A percentile compares a stretch with the other conserved stretches of the same genome.
phyloP scores from a whole-genome alignment of 2,797 vertebrate genomes.

The Semaprochilodus insignis region DNA sequence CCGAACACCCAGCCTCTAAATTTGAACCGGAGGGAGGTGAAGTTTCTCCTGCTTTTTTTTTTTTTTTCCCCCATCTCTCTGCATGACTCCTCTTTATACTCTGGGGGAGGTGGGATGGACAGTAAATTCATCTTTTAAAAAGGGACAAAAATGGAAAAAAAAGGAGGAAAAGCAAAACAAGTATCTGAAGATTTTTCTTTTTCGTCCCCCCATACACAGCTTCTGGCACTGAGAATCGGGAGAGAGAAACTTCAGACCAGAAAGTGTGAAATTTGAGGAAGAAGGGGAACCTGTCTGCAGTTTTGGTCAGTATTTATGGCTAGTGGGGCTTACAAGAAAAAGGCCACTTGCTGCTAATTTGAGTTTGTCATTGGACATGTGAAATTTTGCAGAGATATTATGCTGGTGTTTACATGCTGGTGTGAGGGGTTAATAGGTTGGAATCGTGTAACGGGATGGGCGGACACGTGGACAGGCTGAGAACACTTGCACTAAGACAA shows the following conservation, averaged over 20 bases:
- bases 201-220: background rate
- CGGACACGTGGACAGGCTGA: conserved; percentile 30
- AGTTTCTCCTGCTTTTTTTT: conserved; percentile 61
- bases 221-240: conserved; percentile 54
- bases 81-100: conserved; percentile 53
- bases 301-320: conserved; percentile 72
- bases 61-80: conserved; percentile 43
- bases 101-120: conserved; percentile 60
- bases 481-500: conserved; percentile 20
- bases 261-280: conserved; percentile 70
- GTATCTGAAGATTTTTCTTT: conserved; percentile 40
- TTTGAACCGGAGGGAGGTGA: conserved; percentile 75
- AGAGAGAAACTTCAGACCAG: conserved; percentile 68
- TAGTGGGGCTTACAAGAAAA: background rate
- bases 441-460: conserved; percentile 16
- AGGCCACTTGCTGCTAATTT: background rate
- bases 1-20: conserved; percentile 75
- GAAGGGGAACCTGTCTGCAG: conserved; percentile 51
- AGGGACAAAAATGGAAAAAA: conserved; percentile 53
- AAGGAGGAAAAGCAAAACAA: conserved; percentile 39
- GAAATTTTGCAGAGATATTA: conserved; percentile 18
- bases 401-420: conserved; percentile 26
- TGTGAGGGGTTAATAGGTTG: conserved; percentile 7
- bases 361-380: conserved; percentile 6
- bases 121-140: conserved; percentile 62